Evolutionary conservation across 1,140 invertebrate genomes (phyloP), one percentile per base, ranked within the genome.

Genomic region (Papilio helenus): DNA sequence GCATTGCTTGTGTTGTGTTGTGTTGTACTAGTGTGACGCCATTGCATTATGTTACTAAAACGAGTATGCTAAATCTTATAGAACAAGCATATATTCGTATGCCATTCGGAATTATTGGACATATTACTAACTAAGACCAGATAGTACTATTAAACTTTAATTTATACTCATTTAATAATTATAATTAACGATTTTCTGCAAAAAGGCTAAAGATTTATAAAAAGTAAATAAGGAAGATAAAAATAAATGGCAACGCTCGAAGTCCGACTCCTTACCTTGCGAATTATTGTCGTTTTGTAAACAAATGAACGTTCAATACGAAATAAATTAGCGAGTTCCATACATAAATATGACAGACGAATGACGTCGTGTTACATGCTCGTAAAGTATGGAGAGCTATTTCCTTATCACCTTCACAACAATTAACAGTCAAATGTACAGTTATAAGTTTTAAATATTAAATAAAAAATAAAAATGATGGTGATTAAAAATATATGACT

Each of bases 281-380:
- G 14, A 68, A 68, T 68, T 65, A 23, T 29, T 65, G 61, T 29
- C 61, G 61, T 68, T 68, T 68, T 68, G 61, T 68, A 68, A 34
- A 65, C 14, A 10, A 65, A 29, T 34, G 26, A 29, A 12, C 61
- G 34, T 68, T 68, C 61, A 68, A 68, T 68, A 29, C 61, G 26
- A 68, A 68, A 68, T 68, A 68, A 68, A 68, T 68, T 68, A 68
- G 61, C 61, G 14, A 68, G 61, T 29, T 68, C 26, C 61, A 68
- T 29, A 29, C 61, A 61, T 61, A 61, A 61, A 61, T 26, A 68
- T 68, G 23, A 1, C 1, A 9, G 20, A 61, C 12, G 23, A 23
- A 61, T 23, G n/a, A 29, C 12, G 20, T 26, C 58, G 9, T 23
- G 58, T 61, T 14, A 26, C 20, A 58, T 55, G 20, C 18, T n/a